These are phyloP conservation scores for Dromas ardeola DNA, from an alignment of 2,113 vertebrate species.

Conservation along the genomic window DNA sequence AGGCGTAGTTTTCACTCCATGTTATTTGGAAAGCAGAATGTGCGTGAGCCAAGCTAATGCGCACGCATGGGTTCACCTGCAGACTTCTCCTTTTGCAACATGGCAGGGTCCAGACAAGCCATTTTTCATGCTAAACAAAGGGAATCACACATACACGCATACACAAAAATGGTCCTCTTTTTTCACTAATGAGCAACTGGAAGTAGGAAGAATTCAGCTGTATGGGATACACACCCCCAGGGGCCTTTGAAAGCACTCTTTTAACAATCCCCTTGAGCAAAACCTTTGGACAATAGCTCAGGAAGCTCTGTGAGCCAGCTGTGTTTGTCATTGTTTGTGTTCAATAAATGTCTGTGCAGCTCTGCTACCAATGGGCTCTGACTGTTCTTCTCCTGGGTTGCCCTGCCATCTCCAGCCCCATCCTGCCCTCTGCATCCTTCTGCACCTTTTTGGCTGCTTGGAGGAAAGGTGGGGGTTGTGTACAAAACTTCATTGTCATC, in stretches of 20 bases:
- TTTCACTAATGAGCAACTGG: neutral
- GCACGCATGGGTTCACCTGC: neutral
- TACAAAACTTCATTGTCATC: neutral
- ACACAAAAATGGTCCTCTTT: neutral
- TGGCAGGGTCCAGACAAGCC: slow-evolving; percentile 47
- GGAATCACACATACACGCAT: neutral
- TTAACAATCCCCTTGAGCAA: slow-evolving; percentile 1
- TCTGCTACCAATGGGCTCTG: slow-evolving; percentile 61
- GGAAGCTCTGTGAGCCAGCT: slow-evolving; percentile 65
- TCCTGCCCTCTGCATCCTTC: neutral
- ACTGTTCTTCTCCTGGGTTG: slow-evolving; percentile 20
- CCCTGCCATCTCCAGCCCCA: neutral
- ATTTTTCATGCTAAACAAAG: neutral
- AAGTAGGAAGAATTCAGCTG: neutral
- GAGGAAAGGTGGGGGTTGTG: neutral
- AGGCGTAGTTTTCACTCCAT: neutral
- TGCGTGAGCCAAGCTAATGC: neutral
- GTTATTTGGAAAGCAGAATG: neutral
- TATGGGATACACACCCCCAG: neutral
- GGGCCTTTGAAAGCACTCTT: slow-evolving; percentile 29
- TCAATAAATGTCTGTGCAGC: slow-evolving; percentile 78
- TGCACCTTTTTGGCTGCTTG: neutral
- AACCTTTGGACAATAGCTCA: slow-evolving; percentile 56
- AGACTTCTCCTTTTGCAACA: neutral
- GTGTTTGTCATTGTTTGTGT: slow-evolving; percentile 65